phyloP scores from a whole-genome alignment of 2,113 vertebrate species.

The Illadopsis cleaveri region DNA sequence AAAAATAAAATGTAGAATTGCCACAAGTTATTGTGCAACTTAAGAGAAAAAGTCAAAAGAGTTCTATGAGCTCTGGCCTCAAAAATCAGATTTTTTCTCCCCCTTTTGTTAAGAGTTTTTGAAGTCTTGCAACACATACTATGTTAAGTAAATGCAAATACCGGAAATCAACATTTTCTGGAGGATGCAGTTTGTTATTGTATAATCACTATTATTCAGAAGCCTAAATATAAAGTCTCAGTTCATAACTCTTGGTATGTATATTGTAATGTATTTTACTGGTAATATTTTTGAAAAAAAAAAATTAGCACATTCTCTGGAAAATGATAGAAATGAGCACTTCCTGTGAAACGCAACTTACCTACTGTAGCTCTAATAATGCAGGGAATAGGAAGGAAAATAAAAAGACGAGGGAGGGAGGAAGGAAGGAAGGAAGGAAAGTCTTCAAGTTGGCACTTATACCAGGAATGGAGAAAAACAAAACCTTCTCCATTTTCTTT shows the following conservation, averaged over 20 bases:
- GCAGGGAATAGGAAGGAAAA: neutral
- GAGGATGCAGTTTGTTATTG: neutral
- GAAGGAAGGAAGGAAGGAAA: too few relatives aligned
- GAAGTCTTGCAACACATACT: neutral
- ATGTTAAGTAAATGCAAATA: neutral
- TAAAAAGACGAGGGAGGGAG: too few relatives aligned
- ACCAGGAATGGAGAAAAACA: neutral
- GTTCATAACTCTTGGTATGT: neutral
- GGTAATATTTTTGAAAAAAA: neutral
- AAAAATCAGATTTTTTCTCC: neutral
- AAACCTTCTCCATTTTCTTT: neutral
- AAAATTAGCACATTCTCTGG: neutral
- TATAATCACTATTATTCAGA: neutral
- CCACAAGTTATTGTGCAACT: neutral
- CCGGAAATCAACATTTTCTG: neutral
- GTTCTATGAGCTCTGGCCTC: neutral
- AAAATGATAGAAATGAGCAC: neutral
- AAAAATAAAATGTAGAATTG: neutral
- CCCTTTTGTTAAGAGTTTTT: neutral
- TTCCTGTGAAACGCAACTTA: neutral
- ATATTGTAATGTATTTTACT: neutral
- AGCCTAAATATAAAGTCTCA: neutral
- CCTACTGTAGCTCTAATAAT: neutral
- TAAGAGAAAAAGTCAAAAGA: neutral
- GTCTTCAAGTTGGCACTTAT: neutral